Evolutionary conservation across 2,888 invertebrate species (phyloP), one percentile per base, ranked within the genome.

Genomic region (Pandemis corylana): DNA sequence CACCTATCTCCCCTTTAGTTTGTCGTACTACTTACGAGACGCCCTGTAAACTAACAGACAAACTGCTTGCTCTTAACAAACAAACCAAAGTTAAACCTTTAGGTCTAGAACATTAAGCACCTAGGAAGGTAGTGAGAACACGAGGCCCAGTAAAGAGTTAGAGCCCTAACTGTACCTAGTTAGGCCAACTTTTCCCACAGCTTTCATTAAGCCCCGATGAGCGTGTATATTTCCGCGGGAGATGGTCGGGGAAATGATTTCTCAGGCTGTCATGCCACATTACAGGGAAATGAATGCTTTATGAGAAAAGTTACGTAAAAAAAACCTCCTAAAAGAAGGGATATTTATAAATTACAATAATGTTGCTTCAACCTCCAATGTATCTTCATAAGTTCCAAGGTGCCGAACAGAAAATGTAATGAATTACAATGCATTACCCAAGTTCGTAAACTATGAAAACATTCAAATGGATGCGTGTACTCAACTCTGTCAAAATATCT

Each of bases 211-310:
- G 84, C 78, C 83, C 82, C 78, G 79, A 81, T 82, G 84, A 84
- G 85, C 84, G 84, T 83, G 84, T 86, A 83, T 81, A 83, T 84
- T 90, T 90, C 90, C 89, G 80, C 78, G 88, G 89, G 89, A 89
- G 88, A 87, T 84, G 80, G 80, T 10, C 86, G 82, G 89, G 89
- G 90, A 89, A 90, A 90, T 87, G 86, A 70, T 66, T 66, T 62
- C 56, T 68, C 44, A 70, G 53, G 70, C 53, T 42, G 63, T 69
- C 64, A 28, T 42, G 10, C 12, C 20, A 10, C 41, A 15, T 13
- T 28, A 41, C n/a, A 13, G 28, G 20, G 20, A 36, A 56, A 56
- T 10, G n/a, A 42, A 42, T 42, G 42, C n/a, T 28, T 59, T 20
- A 59, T 56, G 20, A 56, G 56, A 12, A 46, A 46, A 10, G 28